Percentiles rank a stretch among this genome's conserved stretches.
phyloP scores from a whole-genome alignment of 2,888 invertebrate species.

The Scaptomyza flava region DNA sequence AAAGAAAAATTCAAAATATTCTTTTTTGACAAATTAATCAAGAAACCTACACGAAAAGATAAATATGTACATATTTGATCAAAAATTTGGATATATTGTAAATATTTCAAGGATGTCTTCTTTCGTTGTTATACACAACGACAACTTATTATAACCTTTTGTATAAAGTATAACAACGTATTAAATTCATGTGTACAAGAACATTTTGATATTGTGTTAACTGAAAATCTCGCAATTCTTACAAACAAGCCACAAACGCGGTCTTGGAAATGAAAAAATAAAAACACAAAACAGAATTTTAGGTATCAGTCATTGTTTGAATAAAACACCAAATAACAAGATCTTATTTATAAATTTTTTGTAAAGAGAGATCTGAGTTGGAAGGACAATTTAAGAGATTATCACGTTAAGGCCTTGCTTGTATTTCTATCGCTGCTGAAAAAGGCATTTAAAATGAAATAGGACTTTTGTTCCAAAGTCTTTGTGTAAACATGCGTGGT shows the following conservation, averaged over 20 bases:
- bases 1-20: too few species aligned
- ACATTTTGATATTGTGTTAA: conserved; percentile 11
- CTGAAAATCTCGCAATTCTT: conserved; percentile 13
- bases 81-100: background rate
- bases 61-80: background rate
- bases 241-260: conserved; percentile 66
- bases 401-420: conserved; percentile 72
- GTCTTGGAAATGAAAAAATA: conserved; percentile 61
- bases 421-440: conserved; percentile 48
- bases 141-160: background rate
- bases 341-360: conserved; percentile 72
- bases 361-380: conserved; percentile 41
- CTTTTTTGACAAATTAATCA: too few species aligned
- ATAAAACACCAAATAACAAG: conserved; percentile 71
- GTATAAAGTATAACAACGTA: background rate
- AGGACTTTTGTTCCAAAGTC: conserved; percentile 46
- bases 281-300: conserved; percentile 47
- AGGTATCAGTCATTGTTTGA: conserved; percentile 43
- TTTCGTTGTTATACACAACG: background rate
- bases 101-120: background rate
- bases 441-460: conserved; percentile 55
- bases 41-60: too few species aligned
- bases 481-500: conserved; percentile 53
- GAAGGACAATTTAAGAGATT: conserved; percentile 79
- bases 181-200: conserved; percentile 3